phyloP scores from a whole-genome alignment of 1,140 invertebrate species.

The Cryptotermes secundus region DNA sequence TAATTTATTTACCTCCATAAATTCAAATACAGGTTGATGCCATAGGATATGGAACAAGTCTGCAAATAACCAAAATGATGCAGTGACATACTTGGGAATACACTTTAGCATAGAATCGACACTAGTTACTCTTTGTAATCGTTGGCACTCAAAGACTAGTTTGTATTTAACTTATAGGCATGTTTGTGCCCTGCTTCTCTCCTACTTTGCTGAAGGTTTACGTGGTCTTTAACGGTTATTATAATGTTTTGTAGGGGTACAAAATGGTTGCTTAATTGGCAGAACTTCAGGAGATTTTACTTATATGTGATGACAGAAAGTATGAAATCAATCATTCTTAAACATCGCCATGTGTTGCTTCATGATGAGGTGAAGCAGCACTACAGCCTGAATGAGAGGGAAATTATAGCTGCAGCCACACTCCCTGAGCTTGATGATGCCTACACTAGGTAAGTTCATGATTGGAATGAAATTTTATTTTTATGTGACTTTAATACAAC shows the following conservation, averaged over 20 bases:
- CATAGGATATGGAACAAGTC: too few species aligned
- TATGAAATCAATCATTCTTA: constrained; percentile 77
- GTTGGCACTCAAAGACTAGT: too few species aligned
- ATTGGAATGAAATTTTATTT: constrained; percentile 27
- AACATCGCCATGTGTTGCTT: constrained; percentile 65
- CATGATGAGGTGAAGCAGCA: constrained; percentile 70
- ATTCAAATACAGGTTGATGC: too few species aligned
- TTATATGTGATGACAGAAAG: constrained; percentile 92
- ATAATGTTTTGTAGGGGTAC: constrained; percentile 65
- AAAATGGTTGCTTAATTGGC: constrained; percentile 78
- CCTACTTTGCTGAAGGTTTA: too few species aligned
- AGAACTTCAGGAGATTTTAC: constrained; percentile 83
- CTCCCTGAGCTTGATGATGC: constrained; percentile 84
- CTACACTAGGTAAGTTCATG: constrained; percentile 67
- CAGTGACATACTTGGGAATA: too few species aligned
- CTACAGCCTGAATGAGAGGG: constrained; percentile 68
- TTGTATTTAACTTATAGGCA: too few species aligned
- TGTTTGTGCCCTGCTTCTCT: too few species aligned
- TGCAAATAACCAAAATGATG: too few species aligned
- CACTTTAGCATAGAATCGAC: too few species aligned
- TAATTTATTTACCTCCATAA: too few species aligned
- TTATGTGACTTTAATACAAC: background rate
- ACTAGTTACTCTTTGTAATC: too few species aligned
- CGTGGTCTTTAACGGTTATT: constrained; percentile 27
- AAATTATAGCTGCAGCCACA: constrained; percentile 81